Evolutionary conservation across 1,140 invertebrate species (phyloP), one percentile per base, ranked within the genome.

Genomic region (Eciton burchellii): DNA sequence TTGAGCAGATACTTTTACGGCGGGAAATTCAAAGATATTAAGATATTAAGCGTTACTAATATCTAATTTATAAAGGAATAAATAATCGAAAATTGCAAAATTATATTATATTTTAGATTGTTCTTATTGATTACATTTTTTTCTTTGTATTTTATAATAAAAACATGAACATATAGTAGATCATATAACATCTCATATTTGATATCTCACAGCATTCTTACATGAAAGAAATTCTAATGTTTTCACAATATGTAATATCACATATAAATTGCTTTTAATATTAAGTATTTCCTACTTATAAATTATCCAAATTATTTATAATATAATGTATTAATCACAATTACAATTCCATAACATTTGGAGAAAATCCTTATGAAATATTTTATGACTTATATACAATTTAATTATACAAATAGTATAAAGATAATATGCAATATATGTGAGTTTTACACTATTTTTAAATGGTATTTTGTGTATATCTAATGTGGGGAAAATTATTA

Each of bases 351-450:
- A 35, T 3, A 35, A 35, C 35, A 35, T 35, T 35, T 6, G 6
- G 35, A n/a, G n/a, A 35, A 6, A 26, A 14, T 41, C 4, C n/a
- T 3, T 65, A 83, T 68, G 12, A 45, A 16, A 47, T 56, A 49
- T 16, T 84, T 47, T 57, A 19, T 29, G 45, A 47, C 65, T 63
- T 79, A 63, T 45, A 72, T 82, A 81, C 2, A 57, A 73, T 59
- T 45, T 14, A 41, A n/a, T n/a, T 35, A 35, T 35, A 35, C 6
- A 3, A 35, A 35, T 71, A 1, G 24, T 41, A 59, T 16, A 74
- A 52, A 19, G 6, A 59, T 16, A 0, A 6, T 71, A 72, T n/a
- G 9, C 12, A 21, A 21, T 41, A 19, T 43, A 59, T 14, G 29
- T 63, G 19, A n/a, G 8, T 52, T 59, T 65, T 43, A 29, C 16